Evolutionary conservation across 2,797 vertebrate genomes (phyloP).

Genomic region (Hafferia zeledoni): DNA sequence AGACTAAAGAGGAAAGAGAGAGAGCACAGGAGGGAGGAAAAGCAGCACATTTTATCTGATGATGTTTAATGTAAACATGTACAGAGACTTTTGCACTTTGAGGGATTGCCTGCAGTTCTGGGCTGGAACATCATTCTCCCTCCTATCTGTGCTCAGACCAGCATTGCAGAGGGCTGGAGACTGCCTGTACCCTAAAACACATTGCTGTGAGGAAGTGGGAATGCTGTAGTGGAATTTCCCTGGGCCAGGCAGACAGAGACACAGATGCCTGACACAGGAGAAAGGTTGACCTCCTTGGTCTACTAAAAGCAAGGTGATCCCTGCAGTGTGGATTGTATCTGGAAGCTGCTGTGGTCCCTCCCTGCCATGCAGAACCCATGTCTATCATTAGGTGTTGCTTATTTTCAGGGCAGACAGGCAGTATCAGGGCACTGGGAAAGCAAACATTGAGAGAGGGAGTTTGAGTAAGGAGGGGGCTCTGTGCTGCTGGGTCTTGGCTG

Average conservation of each 20-base stretch:
- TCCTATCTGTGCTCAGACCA: background rate
- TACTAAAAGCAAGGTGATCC: background rate
- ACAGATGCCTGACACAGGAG: background rate
- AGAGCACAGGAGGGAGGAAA: background rate
- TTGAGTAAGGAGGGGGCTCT: background rate
- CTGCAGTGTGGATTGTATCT: accelerated
- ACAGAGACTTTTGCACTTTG: background rate
- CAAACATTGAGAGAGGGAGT: accelerated
- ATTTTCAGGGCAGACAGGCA: background rate
- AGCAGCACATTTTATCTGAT: background rate
- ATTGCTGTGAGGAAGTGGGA: background rate
- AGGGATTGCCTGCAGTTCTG: background rate
- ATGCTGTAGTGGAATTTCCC: background rate
- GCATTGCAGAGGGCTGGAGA: background rate
- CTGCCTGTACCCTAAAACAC: background rate
- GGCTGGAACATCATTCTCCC: background rate
- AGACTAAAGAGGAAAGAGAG: background rate
- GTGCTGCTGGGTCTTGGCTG: background rate
- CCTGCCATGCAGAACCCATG: background rate
- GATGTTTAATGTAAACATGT: background rate
- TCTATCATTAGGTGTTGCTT: accelerated
- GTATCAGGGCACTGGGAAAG: background rate
- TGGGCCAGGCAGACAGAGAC: background rate
- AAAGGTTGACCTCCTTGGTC: background rate
- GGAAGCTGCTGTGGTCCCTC: background rate